These are phyloP conservation scores for Lophius americanus DNA, from an alignment of 2,797 vertebrate species.

Conservation along the genomic window DNA sequence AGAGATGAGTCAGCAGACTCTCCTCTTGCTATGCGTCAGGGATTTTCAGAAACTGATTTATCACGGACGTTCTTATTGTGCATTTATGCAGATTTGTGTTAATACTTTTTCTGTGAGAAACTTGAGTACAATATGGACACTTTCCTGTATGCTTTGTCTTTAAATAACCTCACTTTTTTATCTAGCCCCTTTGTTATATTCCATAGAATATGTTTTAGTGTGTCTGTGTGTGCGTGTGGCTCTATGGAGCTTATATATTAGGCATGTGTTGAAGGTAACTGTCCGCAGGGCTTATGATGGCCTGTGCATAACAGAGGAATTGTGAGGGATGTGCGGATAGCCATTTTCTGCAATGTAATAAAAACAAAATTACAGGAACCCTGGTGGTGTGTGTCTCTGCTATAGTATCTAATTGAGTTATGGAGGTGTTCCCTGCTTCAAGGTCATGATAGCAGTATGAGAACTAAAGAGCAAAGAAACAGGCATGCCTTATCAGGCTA, in stretches of 20 bases:
- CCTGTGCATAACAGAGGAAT: constrained; percentile 15
- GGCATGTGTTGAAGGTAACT: constrained; percentile 49
- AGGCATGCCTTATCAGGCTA: not conserved
- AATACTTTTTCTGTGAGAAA: not conserved
- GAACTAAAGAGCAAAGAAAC: constrained; percentile 24
- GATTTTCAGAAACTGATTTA: constrained; percentile 14
- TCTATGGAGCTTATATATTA: constrained; percentile 20
- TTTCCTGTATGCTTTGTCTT: constrained; percentile 3
- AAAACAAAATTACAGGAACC: constrained; percentile 6
- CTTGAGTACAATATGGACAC: not conserved
- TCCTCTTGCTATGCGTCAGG: constrained; percentile 4
- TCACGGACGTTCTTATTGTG: constrained; percentile 12
- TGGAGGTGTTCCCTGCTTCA: constrained; percentile 23
- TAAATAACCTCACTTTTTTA: not conserved
- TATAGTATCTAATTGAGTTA: not conserved
- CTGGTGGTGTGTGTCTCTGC: not conserved
- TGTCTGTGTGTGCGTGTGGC: constrained; percentile 16
- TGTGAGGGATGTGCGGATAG: constrained; percentile 24
- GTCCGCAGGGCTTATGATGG: constrained; percentile 43
- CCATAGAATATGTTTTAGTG: not conserved
- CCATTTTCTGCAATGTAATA: constrained; percentile 30
- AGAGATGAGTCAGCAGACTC: not conserved
- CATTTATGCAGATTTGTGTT: not conserved
- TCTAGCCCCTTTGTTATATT: constrained; percentile 1
- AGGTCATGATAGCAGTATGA: constrained; percentile 42